These are phyloP conservation scores for Meandrusa payeni DNA, from an alignment of 2,888 invertebrate genomes.

Conservation along the genomic window DNA sequence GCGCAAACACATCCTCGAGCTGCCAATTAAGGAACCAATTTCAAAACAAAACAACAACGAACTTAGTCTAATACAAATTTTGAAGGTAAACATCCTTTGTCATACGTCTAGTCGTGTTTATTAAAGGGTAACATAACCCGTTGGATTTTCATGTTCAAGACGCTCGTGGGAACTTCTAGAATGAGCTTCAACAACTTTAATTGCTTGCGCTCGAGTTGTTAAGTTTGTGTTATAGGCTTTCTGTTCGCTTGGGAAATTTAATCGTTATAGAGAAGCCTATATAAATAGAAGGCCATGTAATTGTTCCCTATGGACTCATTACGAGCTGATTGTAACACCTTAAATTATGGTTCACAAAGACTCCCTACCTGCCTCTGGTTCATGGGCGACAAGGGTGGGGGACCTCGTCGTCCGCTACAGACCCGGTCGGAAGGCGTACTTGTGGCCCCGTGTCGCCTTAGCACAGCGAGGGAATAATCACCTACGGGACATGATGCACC, in stretches of 20 bases:
- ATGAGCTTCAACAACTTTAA: conserved; percentile 14
- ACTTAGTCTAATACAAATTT: conserved; percentile 17
- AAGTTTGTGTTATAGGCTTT: not conserved
- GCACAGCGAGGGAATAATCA: too few relatives aligned
- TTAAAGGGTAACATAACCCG: conserved; percentile 16
- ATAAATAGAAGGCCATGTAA: too few relatives aligned
- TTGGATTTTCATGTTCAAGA: not conserved
- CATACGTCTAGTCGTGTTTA: conserved; percentile 10
- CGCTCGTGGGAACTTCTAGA: conserved; percentile 6
- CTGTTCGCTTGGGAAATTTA: not conserved
- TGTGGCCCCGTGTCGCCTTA: too few relatives aligned
- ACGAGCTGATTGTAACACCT: too few relatives aligned
- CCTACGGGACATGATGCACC: too few relatives aligned
- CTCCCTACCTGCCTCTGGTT: too few relatives aligned
- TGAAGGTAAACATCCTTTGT: conserved; percentile 18
- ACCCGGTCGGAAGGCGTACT: too few relatives aligned
- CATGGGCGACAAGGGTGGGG: too few relatives aligned
- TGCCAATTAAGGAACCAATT: conserved; percentile 16
- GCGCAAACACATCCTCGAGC: not conserved
- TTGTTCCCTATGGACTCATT: too few relatives aligned
- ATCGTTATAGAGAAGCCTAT: too few relatives aligned
- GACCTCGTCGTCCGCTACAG: too few relatives aligned
- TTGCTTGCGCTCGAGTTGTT: conserved; percentile 12
- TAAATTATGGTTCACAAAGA: too few relatives aligned
- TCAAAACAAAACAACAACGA: conserved; percentile 13